Conservation (phyloP, 2,113 vertebrate genomes). For the Anarrhichthys ocellatus region DNA sequence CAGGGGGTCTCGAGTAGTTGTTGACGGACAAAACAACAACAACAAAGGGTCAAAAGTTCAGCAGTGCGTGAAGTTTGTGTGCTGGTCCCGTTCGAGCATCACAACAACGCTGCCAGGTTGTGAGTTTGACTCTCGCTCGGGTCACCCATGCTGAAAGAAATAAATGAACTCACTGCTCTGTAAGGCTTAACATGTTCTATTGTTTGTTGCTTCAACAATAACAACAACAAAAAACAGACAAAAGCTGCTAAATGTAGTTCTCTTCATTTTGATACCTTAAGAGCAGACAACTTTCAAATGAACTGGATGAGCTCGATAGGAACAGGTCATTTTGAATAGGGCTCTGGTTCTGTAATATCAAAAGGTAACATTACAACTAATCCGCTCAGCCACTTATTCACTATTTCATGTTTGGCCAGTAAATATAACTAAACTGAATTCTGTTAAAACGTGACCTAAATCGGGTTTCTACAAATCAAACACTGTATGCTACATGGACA, state of each 20-base stretch:
- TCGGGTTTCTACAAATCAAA: neutral
- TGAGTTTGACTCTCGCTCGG: conserved; percentile 14
- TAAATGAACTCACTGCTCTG: conserved; percentile 22
- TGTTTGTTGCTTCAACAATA: neutral
- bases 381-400: neutral
- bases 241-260: neutral
- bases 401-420: too few relatives aligned
- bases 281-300: neutral
- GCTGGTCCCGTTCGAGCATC: conserved; percentile 3
- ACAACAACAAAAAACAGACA: neutral
- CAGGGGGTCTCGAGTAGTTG: neutral
- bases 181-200: conserved; percentile 23
- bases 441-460: neutral
- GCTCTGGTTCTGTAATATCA: neutral
- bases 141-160: conserved; percentile 37
- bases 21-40: conserved; percentile 25
- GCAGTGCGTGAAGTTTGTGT: conserved; percentile 44
- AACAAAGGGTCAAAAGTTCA: conserved; percentile 53
- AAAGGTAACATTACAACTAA: neutral
- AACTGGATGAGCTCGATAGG: neutral
- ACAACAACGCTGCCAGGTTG: conserved; percentile 25
- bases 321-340: neutral
- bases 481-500: neutral
- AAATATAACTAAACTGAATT: neutral
- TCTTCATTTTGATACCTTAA: neutral